Conservation (phyloP, 2,113 vertebrate species). For the Nicator chloris region DNA sequence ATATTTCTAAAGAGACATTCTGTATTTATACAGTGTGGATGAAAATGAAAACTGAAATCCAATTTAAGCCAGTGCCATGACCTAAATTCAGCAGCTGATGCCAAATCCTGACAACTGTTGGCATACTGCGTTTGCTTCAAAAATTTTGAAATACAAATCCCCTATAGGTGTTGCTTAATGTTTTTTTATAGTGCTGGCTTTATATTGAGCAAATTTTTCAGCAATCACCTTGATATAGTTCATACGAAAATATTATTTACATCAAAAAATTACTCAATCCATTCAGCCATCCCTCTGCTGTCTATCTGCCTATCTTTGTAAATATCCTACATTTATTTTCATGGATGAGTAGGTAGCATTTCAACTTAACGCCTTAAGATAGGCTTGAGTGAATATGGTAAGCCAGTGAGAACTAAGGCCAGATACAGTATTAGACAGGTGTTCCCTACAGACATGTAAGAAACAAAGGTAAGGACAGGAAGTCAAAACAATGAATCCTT, state of each 20-base stretch:
- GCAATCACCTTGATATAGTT: slow-evolving; percentile 8
- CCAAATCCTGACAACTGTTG: slow-evolving; percentile 58
- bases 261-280: slow-evolving; percentile 66
- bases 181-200: slow-evolving; percentile 24
- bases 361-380: slow-evolving; percentile 76
- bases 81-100: slow-evolving; percentile 26
- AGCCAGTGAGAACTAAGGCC: slow-evolving; percentile 79
- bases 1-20: slow-evolving; percentile 63
- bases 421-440: slow-evolving; percentile 84
- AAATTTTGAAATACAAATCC: slow-evolving; percentile 18
- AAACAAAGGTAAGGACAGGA: slow-evolving; percentile 90
- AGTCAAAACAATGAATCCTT: slow-evolving; percentile 93
- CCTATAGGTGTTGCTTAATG: not conserved
- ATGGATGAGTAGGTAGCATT: slow-evolving; percentile 76
- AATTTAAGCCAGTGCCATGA: slow-evolving; percentile 54
- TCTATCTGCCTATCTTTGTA: slow-evolving; percentile 73
- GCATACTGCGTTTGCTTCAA: slow-evolving; percentile 25
- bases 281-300: slow-evolving; percentile 63
- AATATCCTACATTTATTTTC: slow-evolving; percentile 74
- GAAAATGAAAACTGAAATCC: slow-evolving; percentile 66
- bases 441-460: slow-evolving; percentile 85
- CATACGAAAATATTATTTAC: slow-evolving; percentile 53
- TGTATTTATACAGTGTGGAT: slow-evolving; percentile 54
- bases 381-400: slow-evolving; percentile 80
- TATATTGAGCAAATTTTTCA: slow-evolving; percentile 39